phyloP scores from a whole-genome alignment of 53 echinoderm and acorn worm species.

The Holothuria leucospilota region DNA sequence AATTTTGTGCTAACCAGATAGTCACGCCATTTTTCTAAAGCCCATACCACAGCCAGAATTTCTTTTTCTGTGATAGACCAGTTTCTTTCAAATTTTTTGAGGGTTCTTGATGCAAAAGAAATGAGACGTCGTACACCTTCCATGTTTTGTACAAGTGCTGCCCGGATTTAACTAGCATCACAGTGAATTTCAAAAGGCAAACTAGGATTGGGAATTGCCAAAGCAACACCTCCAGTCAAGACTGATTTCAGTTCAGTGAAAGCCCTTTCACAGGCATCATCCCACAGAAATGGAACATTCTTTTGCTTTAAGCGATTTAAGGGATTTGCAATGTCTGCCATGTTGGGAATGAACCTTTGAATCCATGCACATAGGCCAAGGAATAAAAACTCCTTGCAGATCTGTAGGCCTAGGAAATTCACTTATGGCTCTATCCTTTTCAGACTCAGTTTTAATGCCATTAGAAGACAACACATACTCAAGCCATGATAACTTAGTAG shows the following conservation, averaged over 20 bases:
- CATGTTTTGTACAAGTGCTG: constrained; percentile 18
- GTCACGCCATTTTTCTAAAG: constrained; percentile 48
- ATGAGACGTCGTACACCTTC: constrained; percentile 31
- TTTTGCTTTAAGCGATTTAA: constrained; percentile 20
- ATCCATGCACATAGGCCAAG: constrained; percentile 36
- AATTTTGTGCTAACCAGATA: constrained; percentile 39
- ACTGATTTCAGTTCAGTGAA: constrained; percentile 17
- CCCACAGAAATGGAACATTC: constrained; percentile 28
- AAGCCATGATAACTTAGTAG: neutral
- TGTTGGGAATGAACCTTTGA: constrained; percentile 20
- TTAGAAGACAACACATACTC: neutral
- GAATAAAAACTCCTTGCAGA: constrained; percentile 25
- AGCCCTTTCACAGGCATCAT: constrained; percentile 17
- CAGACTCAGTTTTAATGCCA: neutral
- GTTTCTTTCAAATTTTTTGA: constrained; percentile 56
- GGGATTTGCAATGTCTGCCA: constrained; percentile 29
- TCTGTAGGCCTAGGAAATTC: neutral
- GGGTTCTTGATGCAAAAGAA: constrained; percentile 65
- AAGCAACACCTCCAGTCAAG: constrained; percentile 6
- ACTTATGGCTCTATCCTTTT: constrained; percentile 4
- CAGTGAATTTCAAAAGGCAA: constrained; percentile 36
- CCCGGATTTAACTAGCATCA: constrained; percentile 32
- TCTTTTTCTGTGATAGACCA: constrained; percentile 62
- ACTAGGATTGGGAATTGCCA: constrained; percentile 16
- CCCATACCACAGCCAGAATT: constrained; percentile 67